Base-by-base conservation (phyloP, 1,140 invertebrate species). In the Drosophila tristis region DNA sequence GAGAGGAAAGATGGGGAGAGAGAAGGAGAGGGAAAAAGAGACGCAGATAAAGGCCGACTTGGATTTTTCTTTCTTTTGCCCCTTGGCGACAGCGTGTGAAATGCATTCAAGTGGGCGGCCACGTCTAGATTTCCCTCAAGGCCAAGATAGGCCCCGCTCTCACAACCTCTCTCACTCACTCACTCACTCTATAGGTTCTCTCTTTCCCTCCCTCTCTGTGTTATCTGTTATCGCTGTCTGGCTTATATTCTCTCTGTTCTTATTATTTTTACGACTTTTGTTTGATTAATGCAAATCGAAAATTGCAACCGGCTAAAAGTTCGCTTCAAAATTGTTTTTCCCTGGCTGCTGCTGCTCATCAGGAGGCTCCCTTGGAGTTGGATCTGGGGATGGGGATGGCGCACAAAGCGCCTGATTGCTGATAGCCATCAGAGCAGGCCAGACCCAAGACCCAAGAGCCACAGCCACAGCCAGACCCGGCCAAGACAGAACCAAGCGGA, bases 341-440 rank as follows among this genome's bases (percentile, higher is more conserved):
- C 23, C 15, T 31, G 63, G 45, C 45, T 55, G 29, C 50, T 53
- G 50, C 51, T 68, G 73, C 71, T 65, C 73, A 75, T 75, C 72
- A 75, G 73, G 49, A 75, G 73, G 55, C 53, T 48, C 2, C 25
- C 31, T 57, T 26, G 8, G 45, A 26, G 51, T 50, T 70, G 62
- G 61, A 67, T 49, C 58, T 80, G 63, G 59, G 66, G 66, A 70
- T 62, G 80, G 47, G 53, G 71, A 44, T 80, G 84, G 80, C 73
- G 80, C 85, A 89, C 84, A 89, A 89, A 89, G 76, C 84, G 84
- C 79, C 84, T 89, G 84, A 89, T 89, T 89, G 84, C 84, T 89
- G 84, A 89, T 89, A 89, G 79, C 76, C 80, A 89, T 89, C 84
- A 71, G 75, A 64, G 74, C 74, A 55, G 65, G 67, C 63, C 61